Evolutionary conservation across 2,888 invertebrate genomes (phyloP), one percentile per base, ranked within the genome.

Genomic region (Perizoma flavofasciatum): DNA sequence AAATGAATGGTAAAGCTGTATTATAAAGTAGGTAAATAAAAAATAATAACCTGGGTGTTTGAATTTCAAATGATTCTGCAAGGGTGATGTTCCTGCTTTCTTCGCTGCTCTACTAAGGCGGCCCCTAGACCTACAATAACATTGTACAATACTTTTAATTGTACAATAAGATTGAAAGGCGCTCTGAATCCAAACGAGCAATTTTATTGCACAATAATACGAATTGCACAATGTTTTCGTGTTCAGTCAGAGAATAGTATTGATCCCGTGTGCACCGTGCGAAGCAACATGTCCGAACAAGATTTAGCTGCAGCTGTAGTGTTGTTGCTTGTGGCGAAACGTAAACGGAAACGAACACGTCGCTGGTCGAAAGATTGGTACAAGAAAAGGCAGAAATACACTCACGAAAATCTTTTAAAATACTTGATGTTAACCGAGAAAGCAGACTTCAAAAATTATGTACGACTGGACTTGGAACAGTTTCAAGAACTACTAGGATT

Each of bases 391-490:
- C 51, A 10, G 39, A 58, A 62, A 58, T 54, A 55, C 39, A 58
- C 47, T 47, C 58, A 61, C 50, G 57, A 61, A 61, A 52, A 53
- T 61, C 48, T 61, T 44, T 49, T 61, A 55, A 61, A 61, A 56
- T 51, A 61, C 52, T 61, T 55, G 60, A 55, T 52, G 60, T 55
- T 61, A 61, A 61, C 51, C 46, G 55, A 52, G 55, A 35, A 55
- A 55, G 45, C 35, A 40, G 61, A 57, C 61, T 57, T 57, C 57
- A 61, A 61, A 5, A 55, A 35, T 35, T 35, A 35, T 35, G 35
- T 35, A 35, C 35, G 35, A 35, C 35, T 35, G 55, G 45, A 50
- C 46, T 59, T 49, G 49, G 40, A 49, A 54, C 44, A 53, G 45
- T 53, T 53, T 45, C 55, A 60, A 51, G 43, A 47, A 41, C 51